Conservation (phyloP, 1,140 invertebrate genomes). For the Pentalonia nigronervosa region DNA sequence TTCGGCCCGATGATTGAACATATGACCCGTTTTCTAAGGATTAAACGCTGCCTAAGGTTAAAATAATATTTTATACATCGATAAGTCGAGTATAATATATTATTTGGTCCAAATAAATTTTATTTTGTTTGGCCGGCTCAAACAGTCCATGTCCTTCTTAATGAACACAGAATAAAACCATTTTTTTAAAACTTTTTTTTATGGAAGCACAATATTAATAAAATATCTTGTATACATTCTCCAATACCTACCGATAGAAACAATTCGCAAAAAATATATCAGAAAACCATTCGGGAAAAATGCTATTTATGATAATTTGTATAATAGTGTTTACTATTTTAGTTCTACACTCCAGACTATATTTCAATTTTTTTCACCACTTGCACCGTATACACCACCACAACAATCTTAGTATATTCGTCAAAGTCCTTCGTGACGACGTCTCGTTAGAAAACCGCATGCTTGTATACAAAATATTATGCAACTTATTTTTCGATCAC, state of each 20-base stretch:
- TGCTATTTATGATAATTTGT: neutral
- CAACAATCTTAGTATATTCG: neutral
- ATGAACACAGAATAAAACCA: neutral
- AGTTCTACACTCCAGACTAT: neutral
- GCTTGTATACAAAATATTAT: neutral
- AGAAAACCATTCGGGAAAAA: neutral
- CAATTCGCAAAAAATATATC: neutral
- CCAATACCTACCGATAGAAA: neutral
- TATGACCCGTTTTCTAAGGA: too few species aligned
- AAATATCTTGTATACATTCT: neutral
- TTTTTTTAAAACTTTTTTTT: neutral
- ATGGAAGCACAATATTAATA: neutral
- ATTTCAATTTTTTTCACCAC: neutral
- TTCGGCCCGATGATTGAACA: too few species aligned
- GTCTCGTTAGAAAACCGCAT: neutral
- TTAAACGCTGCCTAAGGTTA: too few species aligned
- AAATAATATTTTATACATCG: too few species aligned
- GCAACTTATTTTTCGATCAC: neutral
- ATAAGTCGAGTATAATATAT: too few species aligned
- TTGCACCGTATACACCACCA: neutral
- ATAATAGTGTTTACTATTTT: neutral
- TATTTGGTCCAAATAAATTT: neutral
- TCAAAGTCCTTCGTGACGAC: neutral
- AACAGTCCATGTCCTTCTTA: neutral
- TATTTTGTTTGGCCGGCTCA: neutral